Evolutionary conservation across 1,140 invertebrate genomes (phyloP).

Genomic region (Condylostylus longicornis): DNA sequence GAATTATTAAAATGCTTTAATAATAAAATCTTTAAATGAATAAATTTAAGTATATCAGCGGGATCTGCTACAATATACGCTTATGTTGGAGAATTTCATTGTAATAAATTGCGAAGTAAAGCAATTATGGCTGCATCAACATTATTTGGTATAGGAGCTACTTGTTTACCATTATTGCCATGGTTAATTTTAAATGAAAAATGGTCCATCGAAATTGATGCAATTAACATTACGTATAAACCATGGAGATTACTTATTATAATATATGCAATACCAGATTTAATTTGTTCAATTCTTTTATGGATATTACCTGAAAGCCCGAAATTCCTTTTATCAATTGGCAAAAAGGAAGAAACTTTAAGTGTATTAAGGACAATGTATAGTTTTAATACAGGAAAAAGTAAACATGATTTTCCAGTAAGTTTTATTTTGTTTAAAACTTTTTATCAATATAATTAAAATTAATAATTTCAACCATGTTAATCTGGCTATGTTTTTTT

Average conservation of each 20-base stretch:
- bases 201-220: not conserved
- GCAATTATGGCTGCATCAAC: not conserved
- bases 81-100: constrained; percentile 4
- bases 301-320: constrained; percentile 52
- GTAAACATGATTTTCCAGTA: constrained; percentile 4
- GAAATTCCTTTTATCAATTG: constrained; percentile 48
- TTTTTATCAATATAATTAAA: not conserved
- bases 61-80: constrained; percentile 1
- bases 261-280: not conserved
- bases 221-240: constrained; percentile 2
- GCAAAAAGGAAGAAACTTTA: constrained; percentile 37
- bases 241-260: constrained; percentile 6
- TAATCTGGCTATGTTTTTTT: no score
- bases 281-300: constrained; percentile 21
- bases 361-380: constrained; percentile 36
- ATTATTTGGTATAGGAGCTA: constrained; percentile 1
- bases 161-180: constrained; percentile 1
- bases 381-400: constrained; percentile 37
- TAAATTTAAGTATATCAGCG: constrained; percentile 6
- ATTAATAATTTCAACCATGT: no score
- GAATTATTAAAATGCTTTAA: no score
- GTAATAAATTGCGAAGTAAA: not conserved
- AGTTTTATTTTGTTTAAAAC: not conserved
- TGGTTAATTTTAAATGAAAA: constrained; percentile 5
- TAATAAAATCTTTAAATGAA: no score